Percentiles rank a stretch among this genome's conserved stretches.
Evolutionary conservation across 2,113 vertebrate genomes (phyloP).

Genomic region (Poeciliopsis turrubarensis): DNA sequence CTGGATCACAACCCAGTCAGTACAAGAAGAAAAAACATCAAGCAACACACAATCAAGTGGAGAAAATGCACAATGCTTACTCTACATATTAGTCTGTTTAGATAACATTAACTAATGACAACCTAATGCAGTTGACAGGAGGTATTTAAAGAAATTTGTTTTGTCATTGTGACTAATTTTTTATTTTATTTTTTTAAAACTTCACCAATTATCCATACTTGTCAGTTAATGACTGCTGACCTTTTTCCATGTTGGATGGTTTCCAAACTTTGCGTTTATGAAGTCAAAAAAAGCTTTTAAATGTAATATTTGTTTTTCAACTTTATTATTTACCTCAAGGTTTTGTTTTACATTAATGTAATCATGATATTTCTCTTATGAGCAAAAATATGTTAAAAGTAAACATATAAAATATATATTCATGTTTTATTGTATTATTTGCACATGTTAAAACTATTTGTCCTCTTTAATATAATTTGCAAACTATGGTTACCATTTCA

Average conservation of each 20-base stretch:
- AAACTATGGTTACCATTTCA: too few relatives aligned
- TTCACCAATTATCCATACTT: not conserved
- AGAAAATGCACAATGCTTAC: not conserved
- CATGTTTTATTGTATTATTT: too few relatives aligned
- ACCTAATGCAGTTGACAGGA: not conserved
- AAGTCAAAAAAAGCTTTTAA: not conserved
- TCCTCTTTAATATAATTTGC: too few relatives aligned
- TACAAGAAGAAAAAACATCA: not conserved
- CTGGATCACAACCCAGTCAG: conserved; percentile 6
- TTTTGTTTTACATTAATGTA: conserved; percentile 7
- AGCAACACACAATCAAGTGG: not conserved
- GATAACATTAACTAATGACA: conserved; percentile 10
- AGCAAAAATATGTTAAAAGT: not conserved
- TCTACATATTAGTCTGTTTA: conserved; percentile 3
- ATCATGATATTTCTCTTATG: not conserved
- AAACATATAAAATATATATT: conserved; percentile 3
- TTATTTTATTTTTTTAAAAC: not conserved
- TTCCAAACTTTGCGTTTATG: not conserved
- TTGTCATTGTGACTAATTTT: not conserved
- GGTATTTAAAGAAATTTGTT: not conserved
- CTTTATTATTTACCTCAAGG: conserved; percentile 4
- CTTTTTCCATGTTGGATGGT: not conserved
- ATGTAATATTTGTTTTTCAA: conserved; percentile 9
- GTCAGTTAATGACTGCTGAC: too few relatives aligned
- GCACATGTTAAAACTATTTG: too few relatives aligned